Evolutionary conservation across 1,140 invertebrate species (phyloP).

Genomic region (roundworm (Caenorhabditis elegans)): WBcel235 BX284602.5:2695001-2695500

Average conservation of each 20-base stretch:
- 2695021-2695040: no score
- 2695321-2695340: not conserved
- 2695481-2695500: no score
- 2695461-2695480: no score
- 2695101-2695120: not conserved
- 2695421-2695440: no score
- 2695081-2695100: not conserved
- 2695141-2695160: conserved; percentile 20
- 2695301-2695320: conserved; percentile 32
- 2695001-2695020: no score
- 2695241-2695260: conserved; percentile 21
- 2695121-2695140: no score
- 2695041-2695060: no score
- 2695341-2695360: no score
- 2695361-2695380: no score
- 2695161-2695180: not conserved
- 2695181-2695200: not conserved
- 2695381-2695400: not conserved
- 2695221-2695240: not conserved
- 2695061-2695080: no score
- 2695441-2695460: no score
- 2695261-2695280: not conserved
- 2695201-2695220: no score
- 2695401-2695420: not conserved
- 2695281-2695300: not conserved